phyloP scores from a whole-genome alignment of 92 coral and sea anemone species.

The Siderastrea siderea region DNA sequence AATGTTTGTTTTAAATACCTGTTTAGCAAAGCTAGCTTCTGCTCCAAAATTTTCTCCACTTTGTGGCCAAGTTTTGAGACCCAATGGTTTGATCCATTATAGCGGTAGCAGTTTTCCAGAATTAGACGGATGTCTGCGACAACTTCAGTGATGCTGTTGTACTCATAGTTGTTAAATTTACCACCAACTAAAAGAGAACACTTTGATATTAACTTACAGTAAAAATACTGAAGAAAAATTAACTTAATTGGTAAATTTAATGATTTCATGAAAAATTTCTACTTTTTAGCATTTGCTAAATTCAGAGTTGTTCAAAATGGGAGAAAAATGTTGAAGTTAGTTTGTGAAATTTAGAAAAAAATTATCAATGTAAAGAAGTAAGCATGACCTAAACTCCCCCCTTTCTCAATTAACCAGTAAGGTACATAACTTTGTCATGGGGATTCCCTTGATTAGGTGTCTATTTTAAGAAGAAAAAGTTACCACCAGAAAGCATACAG shows the following conservation, averaged over 20 bases:
- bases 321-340: too few relatives aligned
- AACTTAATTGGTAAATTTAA: background rate
- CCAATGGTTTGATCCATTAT: slow-evolving; percentile 97
- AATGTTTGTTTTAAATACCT: slow-evolving; percentile 57
- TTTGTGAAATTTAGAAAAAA: background rate
- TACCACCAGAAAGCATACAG: background rate
- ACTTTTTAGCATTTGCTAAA: background rate
- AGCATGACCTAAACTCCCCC: background rate
- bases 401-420: background rate
- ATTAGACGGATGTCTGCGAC: slow-evolving; percentile 91
- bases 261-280: too few relatives aligned
- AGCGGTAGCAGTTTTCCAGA: slow-evolving; percentile 96
- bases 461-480: background rate
- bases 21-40: slow-evolving; percentile 92
- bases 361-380: too few relatives aligned
- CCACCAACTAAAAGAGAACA: slow-evolving; percentile 81
- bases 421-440: slow-evolving; percentile 6
- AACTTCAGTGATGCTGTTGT: slow-evolving; percentile 93
- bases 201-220: background rate
- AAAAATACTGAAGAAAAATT: background rate
- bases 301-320: background rate
- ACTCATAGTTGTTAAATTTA: slow-evolving; percentile 84
- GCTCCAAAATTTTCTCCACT: slow-evolving; percentile 94
- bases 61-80: slow-evolving; percentile 97
- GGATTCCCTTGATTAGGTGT: slow-evolving; percentile 38